Conservation (phyloP, 2,797 vertebrate species). For the Okamejei kenojei region DNA sequence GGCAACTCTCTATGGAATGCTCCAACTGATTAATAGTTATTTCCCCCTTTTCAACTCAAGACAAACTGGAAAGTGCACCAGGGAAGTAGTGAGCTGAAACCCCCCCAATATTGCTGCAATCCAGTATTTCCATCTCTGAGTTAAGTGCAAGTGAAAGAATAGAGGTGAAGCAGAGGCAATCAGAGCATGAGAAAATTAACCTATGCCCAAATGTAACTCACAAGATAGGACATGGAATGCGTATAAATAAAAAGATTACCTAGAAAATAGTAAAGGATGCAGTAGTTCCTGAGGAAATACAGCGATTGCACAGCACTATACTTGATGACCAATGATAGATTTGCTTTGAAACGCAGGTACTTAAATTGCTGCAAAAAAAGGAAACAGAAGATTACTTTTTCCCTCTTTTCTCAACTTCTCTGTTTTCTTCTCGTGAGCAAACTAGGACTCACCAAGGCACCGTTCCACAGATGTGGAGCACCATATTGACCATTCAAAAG, state of each 20-base stretch:
- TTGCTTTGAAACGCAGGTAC: slow-evolving; percentile 81
- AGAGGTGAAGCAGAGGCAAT: not conserved
- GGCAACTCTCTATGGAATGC: not conserved
- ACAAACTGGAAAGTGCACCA: not conserved
- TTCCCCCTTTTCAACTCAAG: not conserved
- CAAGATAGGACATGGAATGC: not conserved
- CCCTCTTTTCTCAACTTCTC: not conserved
- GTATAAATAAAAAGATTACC: slow-evolving; percentile 62
- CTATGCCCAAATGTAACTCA: not conserved
- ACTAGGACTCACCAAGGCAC: not conserved
- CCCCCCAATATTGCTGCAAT: not conserved
- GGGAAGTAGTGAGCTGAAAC: not conserved
- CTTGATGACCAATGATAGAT: slow-evolving; percentile 68
- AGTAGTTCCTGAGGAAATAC: slow-evolving; percentile 78
- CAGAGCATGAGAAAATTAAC: not conserved
- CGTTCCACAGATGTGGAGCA: not conserved
- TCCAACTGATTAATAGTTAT: not conserved
- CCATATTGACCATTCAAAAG: not conserved
- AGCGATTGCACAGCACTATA: slow-evolving; percentile 78
- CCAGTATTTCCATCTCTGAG: too few relatives aligned
- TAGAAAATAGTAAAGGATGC: slow-evolving; percentile 77
- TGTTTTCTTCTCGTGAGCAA: not conserved
- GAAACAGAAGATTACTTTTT: slow-evolving; percentile 35
- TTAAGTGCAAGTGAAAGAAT: not conserved
- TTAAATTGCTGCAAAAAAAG: slow-evolving; percentile 77